Conservation (phyloP, 2,797 vertebrate species). For the Tauraco hartlaubi region DNA sequence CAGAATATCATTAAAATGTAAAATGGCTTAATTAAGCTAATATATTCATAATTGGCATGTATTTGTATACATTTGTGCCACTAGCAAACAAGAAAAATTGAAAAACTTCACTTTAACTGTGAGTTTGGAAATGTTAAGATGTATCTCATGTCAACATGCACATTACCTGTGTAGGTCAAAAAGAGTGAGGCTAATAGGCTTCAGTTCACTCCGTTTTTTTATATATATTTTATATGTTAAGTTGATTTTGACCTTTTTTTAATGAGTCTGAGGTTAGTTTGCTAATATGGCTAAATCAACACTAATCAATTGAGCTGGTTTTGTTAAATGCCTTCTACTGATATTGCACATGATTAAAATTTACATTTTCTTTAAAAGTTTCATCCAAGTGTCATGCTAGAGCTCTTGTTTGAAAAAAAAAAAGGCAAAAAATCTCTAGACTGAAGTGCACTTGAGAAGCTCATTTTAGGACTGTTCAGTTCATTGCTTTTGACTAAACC, state of each 20-base stretch:
- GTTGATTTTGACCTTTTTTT: not conserved
- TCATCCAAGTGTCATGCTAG: not conserved
- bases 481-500: not conserved
- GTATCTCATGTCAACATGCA: not conserved
- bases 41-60: not conserved
- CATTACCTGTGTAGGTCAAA: not conserved
- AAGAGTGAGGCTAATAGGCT: not conserved
- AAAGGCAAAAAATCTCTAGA: not conserved
- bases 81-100: not conserved
- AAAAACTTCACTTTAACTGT: not conserved
- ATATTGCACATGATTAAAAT: not conserved
- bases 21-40: slow-evolving; percentile 34
- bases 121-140: not conserved
- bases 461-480: not conserved
- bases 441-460: not conserved
- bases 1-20: slow-evolving; percentile 25
- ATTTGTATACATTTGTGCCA: not conserved
- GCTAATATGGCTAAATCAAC: not conserved
- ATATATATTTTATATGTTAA: not conserved
- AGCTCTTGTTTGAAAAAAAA: not conserved
- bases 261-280: not conserved
- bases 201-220: not conserved
- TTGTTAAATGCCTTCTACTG: not conserved
- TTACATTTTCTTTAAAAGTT: not conserved
- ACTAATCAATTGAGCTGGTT: not conserved